Percentiles rank a stretch among this genome's conserved stretches.
Evolutionary conservation across 2,888 invertebrate genomes (phyloP).

Genomic region (Dasypolia templi): DNA sequence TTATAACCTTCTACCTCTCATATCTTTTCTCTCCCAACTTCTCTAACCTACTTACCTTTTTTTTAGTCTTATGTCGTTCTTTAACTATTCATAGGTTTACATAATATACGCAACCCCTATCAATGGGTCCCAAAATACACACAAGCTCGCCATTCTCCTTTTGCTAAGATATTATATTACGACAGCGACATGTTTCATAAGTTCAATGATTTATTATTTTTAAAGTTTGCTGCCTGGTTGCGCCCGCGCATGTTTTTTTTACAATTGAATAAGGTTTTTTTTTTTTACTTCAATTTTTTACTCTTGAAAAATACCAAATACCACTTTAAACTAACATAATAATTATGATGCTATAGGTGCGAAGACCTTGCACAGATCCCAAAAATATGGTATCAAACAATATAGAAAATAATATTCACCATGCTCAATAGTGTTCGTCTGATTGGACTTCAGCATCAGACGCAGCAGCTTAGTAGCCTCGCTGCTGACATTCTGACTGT

Average conservation of each 20-base stretch:
- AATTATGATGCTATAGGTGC: not conserved
- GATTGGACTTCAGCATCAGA: slow-evolving; percentile 86
- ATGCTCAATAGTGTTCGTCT: slow-evolving; percentile 85
- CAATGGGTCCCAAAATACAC: too few relatives aligned
- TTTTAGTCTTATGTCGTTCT: too few relatives aligned
- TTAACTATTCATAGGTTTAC: too few relatives aligned
- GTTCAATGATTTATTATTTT: not conserved
- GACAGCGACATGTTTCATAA: not conserved
- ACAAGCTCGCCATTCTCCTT: too few relatives aligned
- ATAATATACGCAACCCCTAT: too few relatives aligned
- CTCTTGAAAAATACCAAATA: not conserved
- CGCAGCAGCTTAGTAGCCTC: slow-evolving; percentile 85
- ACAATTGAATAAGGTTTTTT: not conserved
- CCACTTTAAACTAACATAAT: not conserved
- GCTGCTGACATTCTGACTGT: slow-evolving; percentile 85
- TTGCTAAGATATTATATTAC: too few relatives aligned
- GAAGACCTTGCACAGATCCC: not conserved
- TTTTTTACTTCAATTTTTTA: too few relatives aligned
- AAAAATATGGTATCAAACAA: not conserved
- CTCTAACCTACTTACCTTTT: too few relatives aligned
- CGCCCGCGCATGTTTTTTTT: not conserved
- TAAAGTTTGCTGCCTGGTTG: not conserved
- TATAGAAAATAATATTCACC: slow-evolving; percentile 69
- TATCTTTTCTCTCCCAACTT: too few relatives aligned
- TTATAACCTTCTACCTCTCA: too few relatives aligned